Evolutionary conservation across 2,888 invertebrate species (phyloP), one percentile per base, ranked within the genome.

Genomic region (Ariolimax columbianus): DNA sequence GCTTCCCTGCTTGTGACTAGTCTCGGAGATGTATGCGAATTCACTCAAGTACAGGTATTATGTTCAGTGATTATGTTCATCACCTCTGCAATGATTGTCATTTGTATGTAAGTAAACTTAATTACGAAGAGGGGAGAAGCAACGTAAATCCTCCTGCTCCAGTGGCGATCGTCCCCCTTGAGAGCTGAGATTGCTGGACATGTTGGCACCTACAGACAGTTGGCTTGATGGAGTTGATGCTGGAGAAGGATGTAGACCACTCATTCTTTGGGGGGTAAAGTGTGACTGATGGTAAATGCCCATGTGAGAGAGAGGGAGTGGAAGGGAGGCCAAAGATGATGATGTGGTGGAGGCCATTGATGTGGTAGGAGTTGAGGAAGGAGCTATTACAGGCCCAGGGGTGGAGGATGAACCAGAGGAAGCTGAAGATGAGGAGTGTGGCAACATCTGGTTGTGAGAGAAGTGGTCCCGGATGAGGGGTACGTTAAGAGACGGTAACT

Each of bases 401-500:
- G 81, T 85, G 75, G 81, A 79, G 23, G 85, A 85, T n/a, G 80
- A 72, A 36, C 66, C 72, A 4, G 85, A 77, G 30, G 81, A 81
- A 14, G 68, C 79, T 36, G 84, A 79, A 40, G 78, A 78, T 3
- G 83, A 47, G 19, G 85, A 66, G 85, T 80, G 85, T 14, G 75
- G 85, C 33, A 85, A 30, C 85, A 85, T 85, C 68, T 85, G 85
- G 85, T 81, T 63, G 70, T 86, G 86, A 38, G 87, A 72, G 81
- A 86, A 86, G 80, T 87, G 87, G 73, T 87, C 87, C 51, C 84
- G 82, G n/a, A 86, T 82, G 33, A 84, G 77, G 14, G 86, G 86
- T 26, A 87, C 79, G 14, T 84, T 82, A 59, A 87, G 82, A n/a
- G 87, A 86, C 14, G 87, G 83, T 30, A 87, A 43, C 87, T 87